Percentiles rank a stretch among this genome's conserved stretches.
These are phyloP conservation scores for Drosophila sp. DNA, from an alignment of 1,140 invertebrate species.

Conservation along the genomic window DNA sequence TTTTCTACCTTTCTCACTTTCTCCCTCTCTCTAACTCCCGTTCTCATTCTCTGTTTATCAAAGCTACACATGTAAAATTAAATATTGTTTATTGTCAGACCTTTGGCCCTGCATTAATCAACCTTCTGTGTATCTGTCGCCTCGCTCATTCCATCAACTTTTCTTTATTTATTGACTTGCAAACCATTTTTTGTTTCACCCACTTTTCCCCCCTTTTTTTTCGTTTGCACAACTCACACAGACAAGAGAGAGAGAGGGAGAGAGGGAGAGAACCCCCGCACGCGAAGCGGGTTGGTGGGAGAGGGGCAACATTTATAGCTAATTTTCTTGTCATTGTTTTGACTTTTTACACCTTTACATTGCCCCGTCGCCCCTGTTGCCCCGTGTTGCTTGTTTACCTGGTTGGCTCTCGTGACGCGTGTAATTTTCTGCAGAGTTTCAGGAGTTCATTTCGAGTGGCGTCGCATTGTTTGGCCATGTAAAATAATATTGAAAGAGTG, in stretches of 20 bases:
- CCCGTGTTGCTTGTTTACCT: conserved; percentile 51
- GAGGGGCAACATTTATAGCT: conserved; percentile 54
- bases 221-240: conserved; percentile 18
- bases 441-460: conserved; percentile 34
- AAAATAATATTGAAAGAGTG: conserved; percentile 72
- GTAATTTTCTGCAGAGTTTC: conserved; percentile 21
- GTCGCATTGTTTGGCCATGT: conserved; percentile 65
- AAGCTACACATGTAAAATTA: conserved; percentile 53
- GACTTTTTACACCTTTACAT: conserved; percentile 59
- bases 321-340: conserved; percentile 67
- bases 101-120: conserved; percentile 58
- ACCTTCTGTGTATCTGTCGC: conserved; percentile 38
- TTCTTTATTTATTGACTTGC: conserved; percentile 60
- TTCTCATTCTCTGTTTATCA: conserved; percentile 12
- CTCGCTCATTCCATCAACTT: conserved; percentile 8
- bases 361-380: not conserved
- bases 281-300: not conserved
- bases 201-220: not conserved
- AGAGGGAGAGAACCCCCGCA: conserved; percentile 13
- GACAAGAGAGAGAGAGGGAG: conserved; percentile 17
- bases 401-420: conserved; percentile 17
- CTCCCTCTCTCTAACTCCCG: not conserved
- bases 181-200: conserved; percentile 33
- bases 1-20: not conserved
- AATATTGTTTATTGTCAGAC: conserved; percentile 63